phyloP scores from a whole-genome alignment of 2,797 vertebrate species.

The Gastrophryne carolinensis region DNA sequence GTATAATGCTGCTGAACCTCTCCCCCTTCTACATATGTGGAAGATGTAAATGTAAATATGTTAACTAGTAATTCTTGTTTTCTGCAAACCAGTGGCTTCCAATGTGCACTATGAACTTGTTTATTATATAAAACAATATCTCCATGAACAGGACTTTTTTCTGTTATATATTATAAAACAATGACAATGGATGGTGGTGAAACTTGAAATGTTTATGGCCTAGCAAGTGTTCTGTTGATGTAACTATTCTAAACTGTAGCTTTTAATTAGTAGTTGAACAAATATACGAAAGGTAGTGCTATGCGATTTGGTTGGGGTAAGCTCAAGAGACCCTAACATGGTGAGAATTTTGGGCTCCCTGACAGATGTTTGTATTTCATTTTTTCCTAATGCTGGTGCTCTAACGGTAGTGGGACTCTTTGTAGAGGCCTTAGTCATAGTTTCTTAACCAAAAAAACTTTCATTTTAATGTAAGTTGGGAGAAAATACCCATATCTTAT shows the following conservation, averaged over 20 bases:
- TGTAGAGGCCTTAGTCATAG: neutral
- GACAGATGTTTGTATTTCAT: neutral
- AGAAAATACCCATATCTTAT: neutral
- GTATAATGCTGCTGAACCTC: slow-evolving; percentile 26
- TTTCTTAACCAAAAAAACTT: neutral
- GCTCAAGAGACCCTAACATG: neutral
- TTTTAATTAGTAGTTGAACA: neutral
- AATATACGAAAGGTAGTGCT: neutral
- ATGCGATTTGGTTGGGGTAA: neutral
- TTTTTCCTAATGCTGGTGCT: neutral
- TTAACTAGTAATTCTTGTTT: slow-evolving; percentile 12
- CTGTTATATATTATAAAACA: neutral
- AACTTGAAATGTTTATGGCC: too few relatives aligned
- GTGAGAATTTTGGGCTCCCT: neutral
- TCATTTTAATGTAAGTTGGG: neutral
- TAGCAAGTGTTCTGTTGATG: slow-evolving; percentile 12
- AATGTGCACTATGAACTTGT: neutral
- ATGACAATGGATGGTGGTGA: slow-evolving; percentile 7
- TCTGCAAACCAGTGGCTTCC: neutral
- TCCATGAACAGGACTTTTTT: neutral
- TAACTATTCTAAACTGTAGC: neutral
- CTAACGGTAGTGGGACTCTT: neutral
- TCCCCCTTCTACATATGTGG: slow-evolving; percentile 21
- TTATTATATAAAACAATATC: slow-evolving; percentile 1
- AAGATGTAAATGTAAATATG: slow-evolving; percentile 29